These are phyloP conservation scores for Rhinogobio ventralis DNA, from an alignment of 2,797 vertebrate genomes.

Conservation along the genomic window DNA sequence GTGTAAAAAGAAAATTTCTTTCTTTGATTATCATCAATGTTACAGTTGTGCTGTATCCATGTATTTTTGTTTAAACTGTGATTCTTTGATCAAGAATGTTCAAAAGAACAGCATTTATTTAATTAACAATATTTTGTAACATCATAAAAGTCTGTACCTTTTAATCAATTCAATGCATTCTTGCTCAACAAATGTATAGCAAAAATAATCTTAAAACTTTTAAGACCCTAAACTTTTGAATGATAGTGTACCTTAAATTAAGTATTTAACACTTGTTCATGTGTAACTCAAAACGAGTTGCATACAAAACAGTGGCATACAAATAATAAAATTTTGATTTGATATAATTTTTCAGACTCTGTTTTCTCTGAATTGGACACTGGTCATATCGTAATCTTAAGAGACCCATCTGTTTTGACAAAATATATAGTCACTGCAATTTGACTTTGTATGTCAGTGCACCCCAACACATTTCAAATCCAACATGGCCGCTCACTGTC, in stretches of 20 bases:
- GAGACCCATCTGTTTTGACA: not conserved
- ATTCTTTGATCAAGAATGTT: not conserved
- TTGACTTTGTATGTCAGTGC: not conserved
- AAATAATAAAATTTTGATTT: not conserved
- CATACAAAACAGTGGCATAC: not conserved
- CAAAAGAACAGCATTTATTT: not conserved
- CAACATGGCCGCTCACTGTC: not conserved
- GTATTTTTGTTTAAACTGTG: not conserved
- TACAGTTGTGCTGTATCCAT: not conserved
- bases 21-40: not conserved
- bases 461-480: not conserved
- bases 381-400: not conserved
- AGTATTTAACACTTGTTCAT: not conserved
- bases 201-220: no score
- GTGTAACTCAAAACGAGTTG: not conserved
- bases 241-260: not conserved
- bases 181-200: no score
- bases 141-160: not conserved
- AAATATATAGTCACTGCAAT: not conserved
- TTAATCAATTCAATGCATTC: not conserved
- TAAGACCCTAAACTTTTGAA: not conserved
- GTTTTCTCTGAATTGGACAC: not conserved
- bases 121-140: not conserved
- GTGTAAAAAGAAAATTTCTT: not conserved
- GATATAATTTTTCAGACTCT: not conserved